Evolutionary conservation across 1,140 invertebrate species (phyloP).

Genomic region (Lasaia peninsularis): DNA sequence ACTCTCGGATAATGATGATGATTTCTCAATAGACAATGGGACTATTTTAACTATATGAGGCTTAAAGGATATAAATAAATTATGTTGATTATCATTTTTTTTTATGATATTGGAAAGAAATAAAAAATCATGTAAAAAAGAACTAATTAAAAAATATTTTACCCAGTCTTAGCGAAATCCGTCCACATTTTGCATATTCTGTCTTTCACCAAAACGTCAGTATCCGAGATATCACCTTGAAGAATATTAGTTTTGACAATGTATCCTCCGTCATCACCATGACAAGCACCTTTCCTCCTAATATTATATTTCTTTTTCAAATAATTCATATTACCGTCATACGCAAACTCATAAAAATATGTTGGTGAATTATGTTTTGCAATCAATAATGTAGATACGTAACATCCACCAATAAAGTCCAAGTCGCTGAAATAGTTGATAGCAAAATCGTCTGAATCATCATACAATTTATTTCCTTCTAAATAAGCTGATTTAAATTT

Average conservation of each 20-base stretch:
- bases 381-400: constrained; percentile 47
- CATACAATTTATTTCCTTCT: constrained; percentile 35
- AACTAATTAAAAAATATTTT: constrained; percentile 14
- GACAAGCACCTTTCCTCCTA: constrained; percentile 50
- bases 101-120: too few relatives aligned
- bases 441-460: constrained; percentile 51
- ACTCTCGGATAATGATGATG: too few relatives aligned
- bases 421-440: constrained; percentile 67
- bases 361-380: constrained; percentile 49
- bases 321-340: constrained; percentile 64
- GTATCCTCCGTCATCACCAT: constrained; percentile 65
- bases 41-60: too few relatives aligned
- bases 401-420: constrained; percentile 59
- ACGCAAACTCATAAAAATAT: constrained; percentile 68
- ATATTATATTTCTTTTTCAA: constrained; percentile 50
- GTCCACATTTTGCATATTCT: constrained; percentile 72
- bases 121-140: constrained; percentile 8
- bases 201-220: constrained; percentile 47
- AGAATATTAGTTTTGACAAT: constrained; percentile 43
- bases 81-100: too few relatives aligned
- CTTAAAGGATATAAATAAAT: too few relatives aligned
- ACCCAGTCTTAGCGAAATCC: constrained; percentile 76
- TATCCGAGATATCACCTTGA: constrained; percentile 33
- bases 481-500: constrained; percentile 57
- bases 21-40: too few relatives aligned